Evolutionary conservation across 1,140 invertebrate genomes (phyloP), one percentile per base, ranked within the genome.

Genomic region (Holcopasites calliopsidis): DNA sequence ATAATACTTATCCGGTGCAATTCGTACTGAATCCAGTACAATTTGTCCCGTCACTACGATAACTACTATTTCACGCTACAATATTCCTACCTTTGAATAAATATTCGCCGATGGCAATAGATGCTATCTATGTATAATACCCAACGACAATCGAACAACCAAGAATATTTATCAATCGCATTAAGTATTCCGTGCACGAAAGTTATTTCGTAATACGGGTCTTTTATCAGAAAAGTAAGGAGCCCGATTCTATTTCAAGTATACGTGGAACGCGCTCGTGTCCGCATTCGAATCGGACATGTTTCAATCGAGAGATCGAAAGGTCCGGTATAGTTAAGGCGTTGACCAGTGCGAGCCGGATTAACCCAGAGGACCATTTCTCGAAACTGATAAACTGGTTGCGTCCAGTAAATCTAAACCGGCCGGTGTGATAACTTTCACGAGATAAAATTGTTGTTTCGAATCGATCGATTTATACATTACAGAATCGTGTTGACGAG

Each of bases 391-490:
- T 78, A 78, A 62, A 74, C 62, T 65, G 49, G 69, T 78, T 40
- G 57, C 49, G 40, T 42, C 31, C 49, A 65, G 31, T 79, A 74
- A 74, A 74, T 73, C 57, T 64, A 55, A 70, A 78, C 55, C n/a
- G 58, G 55, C 11, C 57, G 21, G 3, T 7, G 49, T 62, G 76
- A 80, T 80, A 80, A 79, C 76, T 80, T 80, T 80, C 79, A 75
- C 70, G 50, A 75, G 71, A 80, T 80, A 79, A 80, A 79, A 80
- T 80, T 57, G 55, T 69, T 42, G 11, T 1, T 2, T 13, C 26
- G 6, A 18, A 13, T 18, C 62, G 35, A 42, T 50, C 57, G 76
- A 80, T 80, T 79, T 79, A 77, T 64, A 26, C n/a, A n/a, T n/a
- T n/a, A n/a, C n/a, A n/a, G 61, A 61, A 38, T 64, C 38, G 57